Evolutionary conservation across 2,797 vertebrate species (phyloP), one percentile per base, ranked within the genome.

Genomic region (Aphelocoma californica): DNA sequence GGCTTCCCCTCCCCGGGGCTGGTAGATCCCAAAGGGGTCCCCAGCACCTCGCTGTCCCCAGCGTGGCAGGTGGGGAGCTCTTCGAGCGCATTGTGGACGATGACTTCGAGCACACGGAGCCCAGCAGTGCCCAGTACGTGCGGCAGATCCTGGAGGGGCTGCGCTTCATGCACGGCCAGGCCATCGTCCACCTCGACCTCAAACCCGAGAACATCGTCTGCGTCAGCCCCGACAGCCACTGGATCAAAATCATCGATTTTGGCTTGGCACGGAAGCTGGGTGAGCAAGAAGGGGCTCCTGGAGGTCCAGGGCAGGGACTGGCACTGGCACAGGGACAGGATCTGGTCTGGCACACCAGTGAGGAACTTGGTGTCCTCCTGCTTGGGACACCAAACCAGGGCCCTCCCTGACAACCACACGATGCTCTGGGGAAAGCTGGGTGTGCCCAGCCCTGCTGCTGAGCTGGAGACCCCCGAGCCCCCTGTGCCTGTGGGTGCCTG

Each of bases 171-270:
- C 99, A 99, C 12, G 36, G 97, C 88, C 98, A 98, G 97, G 97
- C 94, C 34, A 94, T 99, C 0, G 60, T 99, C 65, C 99, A 99
- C 86, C 98, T 99, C 26, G 99, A 99, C 95, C 98, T 99, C 79
- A 99, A 99, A 92, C 99, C 99, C 0, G 99, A 99, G 97, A 99
- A 99, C 97, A 98, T 99, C 0, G 98, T 99, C 84, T 99, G 99
- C 0, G 96, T 98, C 65, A 98, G 98, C 97, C 97, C 96, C 19
- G 48, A 83, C 14, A 98, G 98, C 91, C 98, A 98, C 38, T 93
- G 95, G 67, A 40, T 99, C 60, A 99, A 99, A 97, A 99, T 99
- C 81, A 98, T 99, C 0, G 99, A 99, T 97, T 99, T 99, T 1
- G 99, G 99, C 34, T 92, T 99, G 64, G 98, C 99, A 3, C 89